Percentiles rank a stretch among this genome's conserved stretches.
phyloP scores from a whole-genome alignment of 2,888 invertebrate genomes.

The Lasius fuliginosus region DNA sequence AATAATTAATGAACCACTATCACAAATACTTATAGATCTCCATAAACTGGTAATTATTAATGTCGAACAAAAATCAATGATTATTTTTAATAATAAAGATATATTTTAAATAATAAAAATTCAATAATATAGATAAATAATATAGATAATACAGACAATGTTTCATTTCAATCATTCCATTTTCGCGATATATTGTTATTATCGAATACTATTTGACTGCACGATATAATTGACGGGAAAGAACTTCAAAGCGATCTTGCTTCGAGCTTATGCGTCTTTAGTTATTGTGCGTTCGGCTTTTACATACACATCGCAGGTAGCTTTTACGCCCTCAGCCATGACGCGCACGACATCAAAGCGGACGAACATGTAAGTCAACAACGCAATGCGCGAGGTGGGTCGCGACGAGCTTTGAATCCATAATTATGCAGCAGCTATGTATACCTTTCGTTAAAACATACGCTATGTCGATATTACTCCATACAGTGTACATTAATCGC shows the following conservation, averaged over 20 bases:
- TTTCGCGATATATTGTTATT: not conserved
- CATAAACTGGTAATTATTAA: not conserved
- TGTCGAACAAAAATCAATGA: not conserved
- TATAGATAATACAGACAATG: not conserved
- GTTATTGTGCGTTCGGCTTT: conserved; percentile 57
- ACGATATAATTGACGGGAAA: conserved; percentile 29
- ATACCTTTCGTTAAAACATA: conserved; percentile 40
- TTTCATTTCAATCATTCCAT: not conserved
- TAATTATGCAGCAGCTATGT: conserved; percentile 49
- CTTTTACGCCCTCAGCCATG: conserved; percentile 46
- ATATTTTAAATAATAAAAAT: not conserved
- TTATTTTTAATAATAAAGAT: conserved; percentile 2
- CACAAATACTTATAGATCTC: not conserved
- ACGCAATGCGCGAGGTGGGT: conserved; percentile 37
- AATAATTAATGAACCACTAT: not conserved
- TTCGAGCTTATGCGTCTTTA: conserved; percentile 55
- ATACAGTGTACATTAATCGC: conserved; percentile 29
- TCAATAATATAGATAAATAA: not conserved
- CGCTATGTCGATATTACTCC: conserved; percentile 26
- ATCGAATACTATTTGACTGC: conserved; percentile 31
- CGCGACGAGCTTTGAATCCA: conserved; percentile 50
- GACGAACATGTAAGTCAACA: conserved; percentile 54
- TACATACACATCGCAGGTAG: conserved; percentile 39
- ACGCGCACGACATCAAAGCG: conserved; percentile 53
- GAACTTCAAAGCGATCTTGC: conserved; percentile 53